phyloP scores from a whole-genome alignment of 2,888 invertebrate species.

The Thecophora atra region DNA sequence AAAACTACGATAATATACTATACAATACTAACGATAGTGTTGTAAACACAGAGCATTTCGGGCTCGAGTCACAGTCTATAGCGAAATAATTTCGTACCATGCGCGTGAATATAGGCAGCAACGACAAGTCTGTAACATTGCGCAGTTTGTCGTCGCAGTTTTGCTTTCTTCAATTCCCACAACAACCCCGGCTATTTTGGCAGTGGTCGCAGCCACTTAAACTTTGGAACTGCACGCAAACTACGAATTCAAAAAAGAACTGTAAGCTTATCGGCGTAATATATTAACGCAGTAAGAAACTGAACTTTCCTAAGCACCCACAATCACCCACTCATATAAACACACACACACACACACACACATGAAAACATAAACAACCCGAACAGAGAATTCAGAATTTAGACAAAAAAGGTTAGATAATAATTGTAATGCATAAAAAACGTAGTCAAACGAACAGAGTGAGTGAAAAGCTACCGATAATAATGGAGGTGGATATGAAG shows the following conservation, averaged over 20 bases:
- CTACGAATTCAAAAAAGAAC: slow-evolving; percentile 15
- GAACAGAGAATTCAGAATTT: slow-evolving; percentile 21
- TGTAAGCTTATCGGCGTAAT: slow-evolving; percentile 12
- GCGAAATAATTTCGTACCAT: no score
- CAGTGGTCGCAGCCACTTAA: no score
- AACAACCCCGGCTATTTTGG: no score
- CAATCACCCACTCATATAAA: slow-evolving; percentile 16
- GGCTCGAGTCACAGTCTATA: no score
- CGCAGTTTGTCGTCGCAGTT: no score
- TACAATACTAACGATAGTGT: no score
- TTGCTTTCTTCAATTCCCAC: no score
- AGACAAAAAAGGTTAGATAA: slow-evolving; percentile 40
- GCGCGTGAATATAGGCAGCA: no score
- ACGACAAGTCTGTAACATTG: no score
- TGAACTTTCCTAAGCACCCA: not conserved
- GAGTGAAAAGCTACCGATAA: not conserved
- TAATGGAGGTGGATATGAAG: slow-evolving; percentile 36
- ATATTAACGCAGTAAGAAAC: slow-evolving; percentile 15
- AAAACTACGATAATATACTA: no score
- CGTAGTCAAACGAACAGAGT: slow-evolving; percentile 23
- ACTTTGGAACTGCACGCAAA: slow-evolving; percentile 31
- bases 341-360: slow-evolving; percentile 18
- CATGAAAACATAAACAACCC: slow-evolving; percentile 30
- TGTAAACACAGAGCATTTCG: no score
- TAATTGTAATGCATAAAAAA: slow-evolving; percentile 36